phyloP scores from a whole-genome alignment of 1,140 invertebrate genomes.

The Cotesia chilonis region DNA sequence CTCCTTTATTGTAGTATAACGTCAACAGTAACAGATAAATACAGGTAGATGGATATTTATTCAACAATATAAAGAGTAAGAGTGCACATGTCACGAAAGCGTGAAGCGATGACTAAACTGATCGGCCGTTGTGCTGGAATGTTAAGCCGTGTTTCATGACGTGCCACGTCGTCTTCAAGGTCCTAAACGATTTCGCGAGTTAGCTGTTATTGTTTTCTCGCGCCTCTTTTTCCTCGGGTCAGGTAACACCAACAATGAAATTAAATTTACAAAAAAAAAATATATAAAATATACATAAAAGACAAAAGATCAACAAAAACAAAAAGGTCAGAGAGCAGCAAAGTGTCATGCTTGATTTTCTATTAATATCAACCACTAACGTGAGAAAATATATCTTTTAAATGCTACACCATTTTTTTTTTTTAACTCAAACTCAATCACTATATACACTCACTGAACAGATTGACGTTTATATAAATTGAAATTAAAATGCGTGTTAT shows the following conservation, averaged over 20 bases:
- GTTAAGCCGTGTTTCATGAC: slow-evolving; percentile 15
- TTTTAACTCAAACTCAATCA: no score
- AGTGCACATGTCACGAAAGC: slow-evolving; percentile 8
- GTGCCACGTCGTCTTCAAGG: slow-evolving; percentile 14
- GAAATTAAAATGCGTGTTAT: no score
- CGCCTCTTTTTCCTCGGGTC: slow-evolving; percentile 18
- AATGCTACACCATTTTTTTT: no score
- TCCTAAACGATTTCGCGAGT: slow-evolving; percentile 12
- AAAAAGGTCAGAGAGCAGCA: slow-evolving; percentile 10
- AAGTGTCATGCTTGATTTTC: slow-evolving; percentile 22
- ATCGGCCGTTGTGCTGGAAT: slow-evolving; percentile 22
- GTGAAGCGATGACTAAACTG: slow-evolving; percentile 22
- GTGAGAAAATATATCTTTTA: background rate
- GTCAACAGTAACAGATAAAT: no score
- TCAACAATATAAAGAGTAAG: background rate
- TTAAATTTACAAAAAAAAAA: no score
- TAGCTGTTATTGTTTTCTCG: slow-evolving; percentile 27
- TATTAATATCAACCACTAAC: slow-evolving; percentile 17
- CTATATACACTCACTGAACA: no score
- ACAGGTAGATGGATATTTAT: no score
- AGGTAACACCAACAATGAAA: background rate
- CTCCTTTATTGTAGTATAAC: no score
- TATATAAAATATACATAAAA: no score
- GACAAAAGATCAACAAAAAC: background rate
- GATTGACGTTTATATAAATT: no score